Conservation (phyloP, 2,797 vertebrate species). For the Pogonophryne albipinna region DNA sequence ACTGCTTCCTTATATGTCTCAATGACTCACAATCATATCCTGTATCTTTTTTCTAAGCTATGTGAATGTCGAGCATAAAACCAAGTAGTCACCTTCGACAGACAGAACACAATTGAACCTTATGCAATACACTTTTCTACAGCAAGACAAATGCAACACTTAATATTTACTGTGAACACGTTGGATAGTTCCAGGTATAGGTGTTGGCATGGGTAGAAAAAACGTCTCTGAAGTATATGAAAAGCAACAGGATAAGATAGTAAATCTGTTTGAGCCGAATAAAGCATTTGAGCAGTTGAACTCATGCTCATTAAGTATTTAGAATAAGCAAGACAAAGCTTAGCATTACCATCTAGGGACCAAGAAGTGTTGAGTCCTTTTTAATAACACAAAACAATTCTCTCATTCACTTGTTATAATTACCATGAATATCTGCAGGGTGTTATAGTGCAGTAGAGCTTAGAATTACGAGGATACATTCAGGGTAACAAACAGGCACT, state of each 20-base stretch:
- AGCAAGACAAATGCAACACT: background rate
- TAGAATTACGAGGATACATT: constrained; percentile 35
- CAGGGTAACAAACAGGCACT: constrained; percentile 60
- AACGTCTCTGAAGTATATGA: background rate
- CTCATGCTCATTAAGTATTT: constrained; percentile 3
- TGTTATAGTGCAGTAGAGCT: constrained; percentile 41
- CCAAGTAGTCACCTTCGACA: constrained; percentile 5
- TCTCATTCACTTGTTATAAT: constrained; percentile 50
- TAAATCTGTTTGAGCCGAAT: constrained; percentile 7
- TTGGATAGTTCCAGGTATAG: background rate
- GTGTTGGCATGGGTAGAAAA: background rate
- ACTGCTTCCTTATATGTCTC: constrained; percentile 1
- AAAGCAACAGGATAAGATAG: constrained; percentile 13
- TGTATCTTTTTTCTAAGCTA: constrained; percentile 8
- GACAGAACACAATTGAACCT: background rate
- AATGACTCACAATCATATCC: constrained; percentile 8
- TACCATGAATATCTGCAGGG: constrained; percentile 61
- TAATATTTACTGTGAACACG: background rate
- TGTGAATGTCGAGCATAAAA: background rate
- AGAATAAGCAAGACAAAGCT: constrained; percentile 16
- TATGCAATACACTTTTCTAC: background rate
- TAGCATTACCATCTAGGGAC: constrained; percentile 4
- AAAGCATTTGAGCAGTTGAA: background rate
- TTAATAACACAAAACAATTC: constrained; percentile 41
- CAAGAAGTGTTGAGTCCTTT: constrained; percentile 17